phyloP scores from a whole-genome alignment of 2,797 vertebrate species.

The Aphelocoma californica region DNA sequence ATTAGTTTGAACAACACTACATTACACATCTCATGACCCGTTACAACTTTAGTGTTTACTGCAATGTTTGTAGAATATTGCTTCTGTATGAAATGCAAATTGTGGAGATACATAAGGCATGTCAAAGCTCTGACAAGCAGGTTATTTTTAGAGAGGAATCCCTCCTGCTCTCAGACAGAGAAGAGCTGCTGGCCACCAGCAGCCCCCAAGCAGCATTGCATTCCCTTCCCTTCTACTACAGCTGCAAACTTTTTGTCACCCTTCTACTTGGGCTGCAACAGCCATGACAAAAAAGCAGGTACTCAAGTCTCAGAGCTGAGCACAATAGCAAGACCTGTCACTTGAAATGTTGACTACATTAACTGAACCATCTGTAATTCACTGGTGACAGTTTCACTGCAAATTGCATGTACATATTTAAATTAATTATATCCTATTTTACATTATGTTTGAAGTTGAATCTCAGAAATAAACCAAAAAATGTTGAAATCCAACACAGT shows the following conservation, averaged over 20 bases:
- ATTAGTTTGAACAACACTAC: background rate
- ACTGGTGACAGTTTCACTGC: background rate
- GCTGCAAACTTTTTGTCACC: background rate
- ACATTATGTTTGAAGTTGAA: background rate
- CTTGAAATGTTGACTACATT: fast-evolving
- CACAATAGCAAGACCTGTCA: background rate
- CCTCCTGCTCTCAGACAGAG: background rate
- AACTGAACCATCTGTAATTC: background rate
- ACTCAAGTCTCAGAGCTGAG: background rate
- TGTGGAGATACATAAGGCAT: background rate
- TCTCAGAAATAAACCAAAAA: background rate
- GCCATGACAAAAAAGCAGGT: background rate
- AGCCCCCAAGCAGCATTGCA: fast-evolving
- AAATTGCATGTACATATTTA: background rate
- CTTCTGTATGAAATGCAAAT: background rate
- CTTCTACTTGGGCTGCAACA: fast-evolving
- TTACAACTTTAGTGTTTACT: background rate
- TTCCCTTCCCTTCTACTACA: background rate
- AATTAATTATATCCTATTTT: background rate
- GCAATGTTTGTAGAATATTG: background rate
- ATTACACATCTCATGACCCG: background rate
- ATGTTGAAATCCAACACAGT: background rate
- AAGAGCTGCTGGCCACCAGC: background rate
- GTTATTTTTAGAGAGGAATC: background rate
- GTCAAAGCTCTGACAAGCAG: background rate